Evolutionary conservation across 2,888 invertebrate genomes (phyloP), one percentile per base, ranked within the genome.

Genomic region (Hydriomena furcata): DNA sequence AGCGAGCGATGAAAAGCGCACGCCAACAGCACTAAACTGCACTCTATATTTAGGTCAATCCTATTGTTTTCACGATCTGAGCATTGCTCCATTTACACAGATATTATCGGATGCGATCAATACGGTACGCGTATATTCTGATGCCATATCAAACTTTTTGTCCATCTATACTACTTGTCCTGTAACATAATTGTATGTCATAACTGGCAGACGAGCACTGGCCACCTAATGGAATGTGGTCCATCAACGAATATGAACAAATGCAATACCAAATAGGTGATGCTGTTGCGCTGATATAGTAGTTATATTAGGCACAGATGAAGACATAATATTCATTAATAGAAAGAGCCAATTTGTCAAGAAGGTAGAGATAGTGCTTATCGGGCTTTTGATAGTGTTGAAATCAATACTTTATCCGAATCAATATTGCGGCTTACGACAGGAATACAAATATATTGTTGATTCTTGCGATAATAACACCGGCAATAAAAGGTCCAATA

Each of bases 1-100:
- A n/a, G n/a, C 67, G 63, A 73, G 58, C 70, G 74, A 80, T 78
- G 80, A 81, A 80, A 83, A 76, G 77, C 72, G 68, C 73, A 71
- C 60, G 67, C 61, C 66, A 62, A 55, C 62, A 61, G 52, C 52
- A 73, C 63, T 63, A 68, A 63, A 68, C 69, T 72, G 68, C 75
- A 71, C 67, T 69, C 63, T 59, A 78, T 76, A 79, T 73, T 71
- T 79, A 63, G 81, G 69, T 57, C 80, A 76, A 72, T 65, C 67
- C 70, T 66, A 76, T 81, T 79, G 77, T 76, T 68, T 70, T 63
- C 62, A 52, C 56, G 58, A 47, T 48, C 50, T 60, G 43, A 59
- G 49, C 43, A 11, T 31, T 34, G 41, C 47, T 52, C 38, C 52
- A 60, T 58, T 55, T 52, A 55, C 45, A 60, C 36, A 45, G 47